Conservation (phyloP, 2,888 invertebrate genomes). For the Aphodius sticticus region DNA sequence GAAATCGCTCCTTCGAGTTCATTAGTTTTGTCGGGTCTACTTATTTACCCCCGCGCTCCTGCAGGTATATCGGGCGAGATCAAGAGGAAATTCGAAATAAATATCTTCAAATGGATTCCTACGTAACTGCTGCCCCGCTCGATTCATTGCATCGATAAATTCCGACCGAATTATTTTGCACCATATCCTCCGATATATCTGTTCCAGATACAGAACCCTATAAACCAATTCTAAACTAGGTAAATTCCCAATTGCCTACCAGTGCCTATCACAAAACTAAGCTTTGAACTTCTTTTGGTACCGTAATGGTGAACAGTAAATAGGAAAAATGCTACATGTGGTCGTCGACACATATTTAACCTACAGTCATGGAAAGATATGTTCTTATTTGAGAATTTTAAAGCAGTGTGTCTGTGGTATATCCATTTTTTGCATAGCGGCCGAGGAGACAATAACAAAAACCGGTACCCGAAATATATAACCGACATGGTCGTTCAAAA, state of each 20-base stretch:
- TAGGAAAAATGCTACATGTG: no score
- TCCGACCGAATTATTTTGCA: not conserved
- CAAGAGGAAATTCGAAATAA: constrained; percentile 4
- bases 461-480: no score
- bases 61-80: not conserved
- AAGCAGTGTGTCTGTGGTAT: no score
- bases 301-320: no score
- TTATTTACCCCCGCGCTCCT: not conserved
- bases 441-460: no score
- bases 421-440: no score
- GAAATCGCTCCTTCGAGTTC: constrained; percentile 4
- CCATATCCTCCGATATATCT: not conserved
- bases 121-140: not conserved
- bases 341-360: no score
- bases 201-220: not conserved
- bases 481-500: no score
- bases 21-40: not conserved
- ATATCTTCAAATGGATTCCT: not conserved
- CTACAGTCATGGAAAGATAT: no score
- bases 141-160: not conserved
- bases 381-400: no score
- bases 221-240: not conserved
- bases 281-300: no score
- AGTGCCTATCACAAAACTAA: not conserved
- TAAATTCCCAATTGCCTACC: not conserved